Conservation (phyloP, 2,797 vertebrate genomes). For the Oreochromis mossambicus region DNA sequence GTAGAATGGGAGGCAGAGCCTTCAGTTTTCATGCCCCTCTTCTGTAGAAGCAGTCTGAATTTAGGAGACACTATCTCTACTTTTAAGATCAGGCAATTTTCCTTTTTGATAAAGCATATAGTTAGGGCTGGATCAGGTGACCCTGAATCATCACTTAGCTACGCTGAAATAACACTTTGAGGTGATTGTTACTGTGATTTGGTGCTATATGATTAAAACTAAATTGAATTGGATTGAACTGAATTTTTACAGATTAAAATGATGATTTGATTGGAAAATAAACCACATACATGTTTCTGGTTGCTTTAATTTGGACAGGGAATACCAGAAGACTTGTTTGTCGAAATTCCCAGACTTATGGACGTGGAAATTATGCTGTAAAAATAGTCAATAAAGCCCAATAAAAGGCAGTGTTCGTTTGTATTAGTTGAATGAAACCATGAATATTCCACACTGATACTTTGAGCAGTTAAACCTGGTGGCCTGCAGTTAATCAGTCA, state of each 20-base stretch:
- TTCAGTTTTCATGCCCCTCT: background rate
- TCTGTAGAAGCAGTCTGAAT: background rate
- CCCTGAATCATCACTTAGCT: background rate
- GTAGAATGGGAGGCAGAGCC: fast-evolving
- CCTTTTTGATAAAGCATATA: background rate
- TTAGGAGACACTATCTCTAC: background rate
- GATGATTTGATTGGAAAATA: background rate
- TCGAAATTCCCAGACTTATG: background rate
- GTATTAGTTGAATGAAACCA: background rate
- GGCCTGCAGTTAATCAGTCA: background rate
- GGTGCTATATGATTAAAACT: background rate
- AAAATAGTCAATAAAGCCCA: background rate
- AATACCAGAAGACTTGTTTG: background rate
- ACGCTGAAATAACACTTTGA: background rate
- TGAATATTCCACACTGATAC: background rate
- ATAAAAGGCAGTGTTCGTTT: background rate
- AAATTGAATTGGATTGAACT: background rate
- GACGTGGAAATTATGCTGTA: background rate
- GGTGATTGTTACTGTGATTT: background rate
- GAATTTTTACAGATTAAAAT: background rate
- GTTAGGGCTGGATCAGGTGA: background rate
- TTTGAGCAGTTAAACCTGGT: background rate
- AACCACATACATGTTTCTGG: background rate
- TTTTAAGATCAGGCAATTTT: fast-evolving
- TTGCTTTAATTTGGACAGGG: background rate